Percentiles rank a stretch among this genome's conserved stretches.
These are phyloP conservation scores for Bradypodion pumilum DNA, from an alignment of 2,797 vertebrate genomes.

Conservation along the genomic window DNA sequence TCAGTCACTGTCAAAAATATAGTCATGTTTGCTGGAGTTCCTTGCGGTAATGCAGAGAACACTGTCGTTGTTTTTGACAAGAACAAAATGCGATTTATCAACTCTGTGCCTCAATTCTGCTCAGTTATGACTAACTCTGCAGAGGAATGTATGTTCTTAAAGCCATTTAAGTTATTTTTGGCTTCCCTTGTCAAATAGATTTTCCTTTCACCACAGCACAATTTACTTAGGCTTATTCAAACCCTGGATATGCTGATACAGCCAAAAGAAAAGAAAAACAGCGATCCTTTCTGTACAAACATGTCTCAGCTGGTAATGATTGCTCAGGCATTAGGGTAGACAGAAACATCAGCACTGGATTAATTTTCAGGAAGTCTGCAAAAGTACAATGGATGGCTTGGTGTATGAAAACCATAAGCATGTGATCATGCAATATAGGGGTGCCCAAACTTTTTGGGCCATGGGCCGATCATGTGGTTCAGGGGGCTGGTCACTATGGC, in stretches of 20 bases:
- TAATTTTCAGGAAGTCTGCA: neutral
- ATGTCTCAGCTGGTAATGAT: constrained; percentile 22
- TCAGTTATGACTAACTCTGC: constrained; percentile 6
- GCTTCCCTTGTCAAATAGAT: constrained; percentile 17
- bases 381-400: neutral
- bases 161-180: constrained; percentile 30
- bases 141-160: constrained; percentile 21
- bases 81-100: constrained; percentile 9
- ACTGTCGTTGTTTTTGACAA: neutral
- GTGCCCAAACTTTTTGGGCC: too few relatives aligned
- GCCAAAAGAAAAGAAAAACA: constrained; percentile 16
- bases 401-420: neutral
- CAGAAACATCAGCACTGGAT: constrained; percentile 6
- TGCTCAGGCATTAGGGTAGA: neutral
- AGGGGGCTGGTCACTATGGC: too few relatives aligned
- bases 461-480: too few relatives aligned
- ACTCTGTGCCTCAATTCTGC: neutral
- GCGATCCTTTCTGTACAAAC: constrained; percentile 36
- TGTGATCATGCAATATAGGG: constrained; percentile 6
- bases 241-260: constrained; percentile 14
- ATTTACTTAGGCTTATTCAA: constrained; percentile 21
- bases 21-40: neutral
- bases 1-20: neutral
- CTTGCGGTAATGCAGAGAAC: neutral
- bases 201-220: constrained; percentile 26